Evolutionary conservation across 1,140 invertebrate genomes (phyloP).

Genomic region (Ephestia elutella): DNA sequence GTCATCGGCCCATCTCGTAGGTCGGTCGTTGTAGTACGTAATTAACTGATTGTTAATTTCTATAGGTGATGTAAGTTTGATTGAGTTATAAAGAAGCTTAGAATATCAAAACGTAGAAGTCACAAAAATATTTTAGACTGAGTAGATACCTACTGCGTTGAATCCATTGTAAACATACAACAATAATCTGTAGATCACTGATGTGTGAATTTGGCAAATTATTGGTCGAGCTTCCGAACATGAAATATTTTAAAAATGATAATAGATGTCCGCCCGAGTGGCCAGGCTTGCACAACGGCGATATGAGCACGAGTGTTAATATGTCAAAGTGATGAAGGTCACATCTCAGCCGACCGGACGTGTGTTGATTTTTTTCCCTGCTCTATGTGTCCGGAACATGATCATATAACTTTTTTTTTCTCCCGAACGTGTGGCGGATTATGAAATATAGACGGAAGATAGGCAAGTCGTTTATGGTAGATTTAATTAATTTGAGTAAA

Average conservation of each 20-base stretch:
- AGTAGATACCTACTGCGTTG: no score
- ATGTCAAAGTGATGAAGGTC: conserved; percentile 68
- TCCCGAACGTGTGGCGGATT: neutral
- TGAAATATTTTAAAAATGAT: neutral
- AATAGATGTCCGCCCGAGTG: neutral
- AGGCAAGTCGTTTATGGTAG: no score
- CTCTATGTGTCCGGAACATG: conserved; percentile 31
- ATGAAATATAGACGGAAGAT: neutral
- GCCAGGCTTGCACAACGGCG: conserved; percentile 20
- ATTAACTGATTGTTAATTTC: no score
- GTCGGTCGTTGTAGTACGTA: no score
- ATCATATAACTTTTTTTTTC: conserved; percentile 38
- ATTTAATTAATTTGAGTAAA: no score
- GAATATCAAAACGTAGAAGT: no score
- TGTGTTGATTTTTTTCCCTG: conserved; percentile 26
- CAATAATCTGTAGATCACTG: neutral
- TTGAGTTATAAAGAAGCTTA: no score
- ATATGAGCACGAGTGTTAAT: conserved; percentile 54
- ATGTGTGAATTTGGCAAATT: neutral
- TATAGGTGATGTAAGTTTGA: no score
- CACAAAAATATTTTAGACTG: no score
- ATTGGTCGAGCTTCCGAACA: neutral
- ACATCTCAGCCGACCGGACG: conserved; percentile 33
- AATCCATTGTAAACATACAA: no score
- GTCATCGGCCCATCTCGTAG: no score